Evolutionary conservation across 2,113 vertebrate genomes (phyloP), one percentile per base, ranked within the genome.

Genomic region (Sarotherodon lohbergeri): DNA sequence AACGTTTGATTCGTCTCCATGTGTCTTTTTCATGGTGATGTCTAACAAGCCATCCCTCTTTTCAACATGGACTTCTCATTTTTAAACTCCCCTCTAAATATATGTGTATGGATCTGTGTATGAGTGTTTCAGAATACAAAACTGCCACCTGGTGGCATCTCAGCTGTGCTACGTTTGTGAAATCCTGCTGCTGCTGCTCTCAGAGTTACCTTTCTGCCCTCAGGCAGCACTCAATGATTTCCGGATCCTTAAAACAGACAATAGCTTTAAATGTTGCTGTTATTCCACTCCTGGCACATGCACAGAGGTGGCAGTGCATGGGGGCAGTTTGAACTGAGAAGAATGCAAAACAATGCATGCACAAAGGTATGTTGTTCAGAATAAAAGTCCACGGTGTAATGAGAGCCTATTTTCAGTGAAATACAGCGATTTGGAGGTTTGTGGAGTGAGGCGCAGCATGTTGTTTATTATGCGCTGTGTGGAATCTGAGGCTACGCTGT

Each of bases 141-240:
- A 83, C 93, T 95, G 95, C 94, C 95, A 90, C 88, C 95, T 95
- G 89, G 93, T 96, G 96, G 95, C 55, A 1, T 68, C 32, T 71
- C 10, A 80, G 83, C 61, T 79, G 79, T 12, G 50, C 59, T 91
- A 82, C 88, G 52, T 50, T 52, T 46, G 10, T 82, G 54, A 34
- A 84, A 55, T 17, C 83, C 34, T 82, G 59, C n/a, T 50, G 39
- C 22, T 86, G 24, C 71, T 85, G 32, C 27, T 50, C 46, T 54
- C 48, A 56, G 10, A 17, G 3, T 9, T 4, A 43, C 32, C 10
- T 9, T 48, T 29, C 80, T 13, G 63, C 46, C 16, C 46, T 50
- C 46, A 32, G 71, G 43, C 71, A 8, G 59, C 55, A 36, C 46
- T 59, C 13, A 11, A 24, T 22, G 52, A 29, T 41, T 68, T 57